Percentiles rank a stretch among this genome's conserved stretches.
phyloP scores from a whole-genome alignment of 2,888 invertebrate genomes.

The Trypoxylon attenuatum region DNA sequence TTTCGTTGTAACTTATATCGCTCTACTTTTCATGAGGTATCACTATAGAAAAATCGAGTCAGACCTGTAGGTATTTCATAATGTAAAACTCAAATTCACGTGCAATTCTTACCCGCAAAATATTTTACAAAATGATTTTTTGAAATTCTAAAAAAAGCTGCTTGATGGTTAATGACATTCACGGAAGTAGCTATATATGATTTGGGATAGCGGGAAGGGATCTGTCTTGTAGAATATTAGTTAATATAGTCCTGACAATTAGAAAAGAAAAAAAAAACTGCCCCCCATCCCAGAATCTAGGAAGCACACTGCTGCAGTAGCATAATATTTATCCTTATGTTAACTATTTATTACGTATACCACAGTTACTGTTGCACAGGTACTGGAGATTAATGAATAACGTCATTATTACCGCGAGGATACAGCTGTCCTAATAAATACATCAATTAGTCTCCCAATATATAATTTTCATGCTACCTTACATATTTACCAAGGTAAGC shows the following conservation, averaged over 20 bases:
- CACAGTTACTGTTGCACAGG: constrained; percentile 70
- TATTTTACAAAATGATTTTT: constrained; percentile 45
- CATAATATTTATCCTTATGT: constrained; percentile 72
- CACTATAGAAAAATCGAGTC: constrained; percentile 66
- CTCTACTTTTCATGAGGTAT: constrained; percentile 61
- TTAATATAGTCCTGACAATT: constrained; percentile 57
- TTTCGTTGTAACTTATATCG: constrained; percentile 64
- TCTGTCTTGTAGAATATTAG: constrained; percentile 58
- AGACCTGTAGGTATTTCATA: constrained; percentile 67
- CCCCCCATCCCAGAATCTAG: constrained; percentile 68
- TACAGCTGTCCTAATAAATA: constrained; percentile 53
- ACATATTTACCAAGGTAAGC: constrained; percentile 58
- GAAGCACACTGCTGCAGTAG: constrained; percentile 72
- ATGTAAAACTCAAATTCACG: constrained; percentile 56
- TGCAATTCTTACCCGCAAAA: constrained; percentile 54
- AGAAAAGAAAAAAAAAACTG: constrained; percentile 51
- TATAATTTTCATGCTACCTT: constrained; percentile 66
- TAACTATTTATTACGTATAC: constrained; percentile 72
- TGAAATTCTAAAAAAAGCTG: constrained; percentile 58
- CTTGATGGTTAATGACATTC: constrained; percentile 62
- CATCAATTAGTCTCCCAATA: constrained; percentile 70
- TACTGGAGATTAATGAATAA: constrained; percentile 61
- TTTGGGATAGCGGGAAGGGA: constrained; percentile 53
- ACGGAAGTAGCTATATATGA: constrained; percentile 62
- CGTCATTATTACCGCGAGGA: constrained; percentile 48